Conservation (phyloP, 2,113 vertebrate genomes). For the Eptesicus fuscus region DNA sequence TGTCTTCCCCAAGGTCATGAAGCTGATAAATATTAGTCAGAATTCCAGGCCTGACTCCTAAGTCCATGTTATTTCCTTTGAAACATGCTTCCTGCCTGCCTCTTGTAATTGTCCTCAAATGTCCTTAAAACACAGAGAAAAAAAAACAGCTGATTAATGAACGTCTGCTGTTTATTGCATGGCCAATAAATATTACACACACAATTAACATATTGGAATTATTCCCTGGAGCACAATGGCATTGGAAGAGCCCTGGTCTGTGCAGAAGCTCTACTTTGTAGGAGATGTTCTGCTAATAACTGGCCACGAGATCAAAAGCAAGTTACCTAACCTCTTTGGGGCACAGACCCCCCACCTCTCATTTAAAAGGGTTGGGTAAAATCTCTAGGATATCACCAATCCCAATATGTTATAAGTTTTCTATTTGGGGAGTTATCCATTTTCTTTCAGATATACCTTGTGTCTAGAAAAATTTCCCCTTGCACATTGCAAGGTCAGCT, state of each 20-base stretch:
- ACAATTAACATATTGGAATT: neutral
- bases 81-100: neutral
- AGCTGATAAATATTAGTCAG: neutral
- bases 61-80: neutral
- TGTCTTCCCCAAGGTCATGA: neutral
- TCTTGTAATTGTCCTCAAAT: constrained; percentile 18
- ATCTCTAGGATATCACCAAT: neutral
- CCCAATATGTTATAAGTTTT: neutral
- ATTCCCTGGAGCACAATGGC: neutral
- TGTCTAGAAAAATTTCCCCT: neutral
- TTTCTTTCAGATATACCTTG: neutral
- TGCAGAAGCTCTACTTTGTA: neutral
- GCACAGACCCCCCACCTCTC: neutral
- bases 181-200: neutral
- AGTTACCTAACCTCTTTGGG: neutral
- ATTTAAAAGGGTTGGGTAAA: neutral
- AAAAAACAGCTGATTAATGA: constrained; percentile 19
- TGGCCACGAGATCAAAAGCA: neutral
- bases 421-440: neutral
- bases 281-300: neutral
- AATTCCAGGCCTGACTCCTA: neutral
- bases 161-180: constrained; percentile 27
- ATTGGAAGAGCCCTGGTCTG: neutral
- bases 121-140: constrained; percentile 22
- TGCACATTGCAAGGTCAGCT: neutral